Evolutionary conservation across 92 coral and sea anemone species (phyloP).

Genomic region (Parazoanthus atlanticus): DNA sequence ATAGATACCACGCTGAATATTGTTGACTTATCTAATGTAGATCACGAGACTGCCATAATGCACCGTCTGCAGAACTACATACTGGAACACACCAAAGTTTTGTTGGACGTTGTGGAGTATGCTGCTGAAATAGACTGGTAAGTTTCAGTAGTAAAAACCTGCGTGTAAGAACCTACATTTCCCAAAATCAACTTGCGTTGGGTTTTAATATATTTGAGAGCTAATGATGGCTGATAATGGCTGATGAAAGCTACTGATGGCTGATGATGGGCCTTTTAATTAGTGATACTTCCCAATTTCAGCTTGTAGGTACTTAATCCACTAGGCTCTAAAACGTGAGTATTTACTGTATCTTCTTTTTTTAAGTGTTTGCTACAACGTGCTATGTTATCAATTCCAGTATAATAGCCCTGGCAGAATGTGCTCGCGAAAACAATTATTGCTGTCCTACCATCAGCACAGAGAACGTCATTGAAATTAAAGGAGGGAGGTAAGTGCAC

Average conservation of each 20-base stretch:
- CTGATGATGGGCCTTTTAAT: too few species aligned
- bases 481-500: constrained; percentile 84
- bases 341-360: not conserved
- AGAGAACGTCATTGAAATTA: constrained; percentile 70
- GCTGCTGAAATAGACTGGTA: constrained; percentile 99
- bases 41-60: constrained; percentile 97
- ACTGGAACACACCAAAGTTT: constrained; percentile 80
- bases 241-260: too few species aligned
- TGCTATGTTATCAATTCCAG: constrained; percentile 48
- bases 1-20: not conserved
- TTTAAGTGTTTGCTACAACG: not conserved
- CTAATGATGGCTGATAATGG: too few species aligned
- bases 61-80: constrained; percentile 89
- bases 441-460: constrained; percentile 86
- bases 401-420: constrained; percentile 82
- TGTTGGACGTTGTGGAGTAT: constrained; percentile 93
- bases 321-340: too few species aligned
- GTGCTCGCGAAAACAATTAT: constrained; percentile 90
- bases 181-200: too few species aligned
- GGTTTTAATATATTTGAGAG: too few species aligned
- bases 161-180: too few species aligned
- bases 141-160: not conserved
- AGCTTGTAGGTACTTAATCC: too few species aligned
- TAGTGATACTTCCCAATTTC: too few species aligned
- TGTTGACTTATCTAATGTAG: constrained; percentile 40